A percentile compares a stretch with the other conserved stretches of the same genome.
Conservation (phyloP, 2,113 vertebrate genomes). For the Coracopsis vasa region DNA sequence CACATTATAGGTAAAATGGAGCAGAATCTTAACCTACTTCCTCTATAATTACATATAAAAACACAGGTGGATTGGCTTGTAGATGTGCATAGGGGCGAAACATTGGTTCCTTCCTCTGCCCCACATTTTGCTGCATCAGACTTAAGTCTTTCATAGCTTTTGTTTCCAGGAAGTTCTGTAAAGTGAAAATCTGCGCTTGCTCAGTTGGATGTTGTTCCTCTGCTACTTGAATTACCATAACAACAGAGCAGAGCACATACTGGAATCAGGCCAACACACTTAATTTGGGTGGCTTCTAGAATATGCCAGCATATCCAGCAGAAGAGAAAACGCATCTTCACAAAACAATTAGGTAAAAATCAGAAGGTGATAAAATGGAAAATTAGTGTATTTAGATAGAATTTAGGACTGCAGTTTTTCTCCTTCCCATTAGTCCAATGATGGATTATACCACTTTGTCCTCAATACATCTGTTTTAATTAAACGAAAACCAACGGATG, state of each 20-base stretch:
- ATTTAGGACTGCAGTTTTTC: not conserved
- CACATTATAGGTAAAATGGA: not conserved
- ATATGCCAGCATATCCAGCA: not conserved
- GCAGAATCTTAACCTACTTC: not conserved
- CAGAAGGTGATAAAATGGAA: constrained; percentile 48
- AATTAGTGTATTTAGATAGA: constrained; percentile 33
- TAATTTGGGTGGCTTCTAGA: not conserved
- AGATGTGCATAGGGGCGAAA: not conserved
- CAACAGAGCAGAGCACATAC: not conserved
- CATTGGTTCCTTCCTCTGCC: not conserved
- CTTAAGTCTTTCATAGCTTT: not conserved
- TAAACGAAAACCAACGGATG: not conserved
- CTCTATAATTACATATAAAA: not conserved
- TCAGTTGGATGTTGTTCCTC: not conserved
- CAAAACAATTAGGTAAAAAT: constrained; percentile 51
- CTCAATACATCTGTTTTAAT: constrained; percentile 39
- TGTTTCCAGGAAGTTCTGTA: not conserved
- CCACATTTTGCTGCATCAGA: not conserved
- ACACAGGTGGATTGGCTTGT: not conserved
- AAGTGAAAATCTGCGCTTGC: not conserved
- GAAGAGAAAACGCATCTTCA: not conserved
- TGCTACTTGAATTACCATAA: not conserved
- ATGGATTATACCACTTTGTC: not conserved
- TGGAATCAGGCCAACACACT: not conserved
- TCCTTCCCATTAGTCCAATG: constrained; percentile 23